Evolutionary conservation across 2,113 vertebrate genomes (phyloP), one percentile per base, ranked within the genome.

Genomic region (Tragelaphus imberbis): DNA sequence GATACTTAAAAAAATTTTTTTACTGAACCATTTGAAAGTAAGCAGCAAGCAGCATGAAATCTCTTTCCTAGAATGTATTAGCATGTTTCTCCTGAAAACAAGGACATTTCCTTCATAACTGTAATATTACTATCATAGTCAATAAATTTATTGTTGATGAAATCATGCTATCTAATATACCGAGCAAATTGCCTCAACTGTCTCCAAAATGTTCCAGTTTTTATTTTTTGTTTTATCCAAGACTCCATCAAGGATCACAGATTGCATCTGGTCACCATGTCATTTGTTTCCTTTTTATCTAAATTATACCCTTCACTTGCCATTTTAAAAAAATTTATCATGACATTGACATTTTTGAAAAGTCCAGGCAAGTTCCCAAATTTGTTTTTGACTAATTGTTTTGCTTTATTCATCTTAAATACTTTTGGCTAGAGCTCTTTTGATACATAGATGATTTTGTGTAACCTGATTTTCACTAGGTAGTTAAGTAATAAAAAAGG

Each of bases 11-110:
- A 93, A 61, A 53, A 2, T 14, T 89, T 75, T 63, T 63, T 90
- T 89, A n/a, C n/a, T 56, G 47, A 97, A 80, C 84, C 30, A 95
- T 80, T 96, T 88, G 65, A 90, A 94, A 91, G 23, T 91, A 85
- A 90, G 63, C 94, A 80, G 44, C 56, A 77, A 56, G 86, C 40
- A 94, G 1, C 21, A 30, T 75, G 59, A 81, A 16, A n/a, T 96
- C 85, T 97, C 79, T 95, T 86, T 27, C 33, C 88, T 88, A 44
- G 30, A 82, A 44, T 95, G 28, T 87, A 93, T 92, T 44, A 85
- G n/a, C 27, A 21, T 63, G 7, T 90, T 98, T 89, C 71, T 94
- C 14, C 27, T 90, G 81, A 96, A 94, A 77, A 59, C 44, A 90
- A 86, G 44, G 51, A 47, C 40, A 44, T 49, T 95, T 95, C 77